phyloP scores from a whole-genome alignment of 2,113 vertebrate species.

The Atherinomorus stipes region DNA sequence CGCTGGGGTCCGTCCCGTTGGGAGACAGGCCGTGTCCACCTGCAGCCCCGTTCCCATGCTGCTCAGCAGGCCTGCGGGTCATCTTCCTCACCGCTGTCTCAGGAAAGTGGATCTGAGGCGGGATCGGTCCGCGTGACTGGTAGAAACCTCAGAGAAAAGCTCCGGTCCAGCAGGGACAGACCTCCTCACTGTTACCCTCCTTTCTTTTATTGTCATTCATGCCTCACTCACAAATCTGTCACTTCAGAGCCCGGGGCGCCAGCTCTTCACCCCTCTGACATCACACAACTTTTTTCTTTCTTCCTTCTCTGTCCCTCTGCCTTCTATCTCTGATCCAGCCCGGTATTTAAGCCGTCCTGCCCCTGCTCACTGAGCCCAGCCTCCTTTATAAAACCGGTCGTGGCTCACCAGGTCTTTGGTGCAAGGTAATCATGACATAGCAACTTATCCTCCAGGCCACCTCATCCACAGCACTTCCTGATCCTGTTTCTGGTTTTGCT shows the following conservation, averaged over 20 bases:
- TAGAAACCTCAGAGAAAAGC: conserved; percentile 17
- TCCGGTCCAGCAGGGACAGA: conserved; percentile 10
- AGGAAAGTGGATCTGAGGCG: not conserved
- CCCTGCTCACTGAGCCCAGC: not conserved
- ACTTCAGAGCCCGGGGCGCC: not conserved
- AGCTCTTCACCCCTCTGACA: not conserved
- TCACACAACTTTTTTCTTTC: conserved; percentile 2
- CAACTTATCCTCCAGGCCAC: conserved; percentile 8
- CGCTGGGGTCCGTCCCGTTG: conserved; percentile 30
- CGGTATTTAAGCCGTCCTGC: not conserved
- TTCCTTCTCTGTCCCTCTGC: not conserved
- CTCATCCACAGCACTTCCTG: not conserved
- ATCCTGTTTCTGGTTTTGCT: not conserved
- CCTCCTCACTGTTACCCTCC: not conserved
- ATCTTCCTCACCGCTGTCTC: conserved; percentile 70
- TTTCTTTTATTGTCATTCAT: conserved; percentile 25
- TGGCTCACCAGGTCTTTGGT: conserved; percentile 3
- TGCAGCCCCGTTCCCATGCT: conserved; percentile 43
- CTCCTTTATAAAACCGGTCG: conserved; percentile 15
- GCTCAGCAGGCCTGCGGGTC: conserved; percentile 81
- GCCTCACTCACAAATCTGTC: not conserved
- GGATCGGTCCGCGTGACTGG: conserved; percentile 13
- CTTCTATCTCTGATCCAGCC: not conserved
- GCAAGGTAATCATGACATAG: conserved; percentile 18
- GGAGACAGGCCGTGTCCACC: conserved; percentile 26